Percentiles rank a stretch among this genome's conserved stretches.
These are phyloP conservation scores for Dendroctonus valens DNA, from an alignment of 1,140 invertebrate species.

Conservation along the genomic window DNA sequence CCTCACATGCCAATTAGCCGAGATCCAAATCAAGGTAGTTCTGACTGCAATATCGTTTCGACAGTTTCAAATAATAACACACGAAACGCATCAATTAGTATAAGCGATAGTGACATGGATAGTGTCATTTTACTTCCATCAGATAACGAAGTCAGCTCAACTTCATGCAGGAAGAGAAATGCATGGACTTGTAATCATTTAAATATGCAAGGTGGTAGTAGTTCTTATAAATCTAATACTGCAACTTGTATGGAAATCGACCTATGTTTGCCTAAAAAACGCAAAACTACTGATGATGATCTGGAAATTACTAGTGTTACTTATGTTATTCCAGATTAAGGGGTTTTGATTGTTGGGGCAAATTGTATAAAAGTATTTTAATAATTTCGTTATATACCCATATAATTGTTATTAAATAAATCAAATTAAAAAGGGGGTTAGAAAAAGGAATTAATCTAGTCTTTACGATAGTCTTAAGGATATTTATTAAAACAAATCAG, in stretches of 20 bases:
- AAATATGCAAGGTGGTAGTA: background rate
- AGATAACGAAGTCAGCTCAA: background rate
- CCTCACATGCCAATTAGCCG: too few species aligned
- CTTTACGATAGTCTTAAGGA: background rate
- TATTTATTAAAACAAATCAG: background rate
- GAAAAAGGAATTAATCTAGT: background rate
- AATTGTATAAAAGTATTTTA: background rate
- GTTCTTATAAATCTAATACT: background rate
- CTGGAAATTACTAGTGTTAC: constrained; percentile 8
- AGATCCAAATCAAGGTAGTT: too few species aligned
- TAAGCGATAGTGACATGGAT: background rate
- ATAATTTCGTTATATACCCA: background rate
- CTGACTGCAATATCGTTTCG: too few species aligned
- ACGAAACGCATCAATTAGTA: too few species aligned
- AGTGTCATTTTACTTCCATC: background rate
- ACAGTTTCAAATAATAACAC: too few species aligned
- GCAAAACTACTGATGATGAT: constrained; percentile 7
- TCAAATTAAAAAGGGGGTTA: background rate
- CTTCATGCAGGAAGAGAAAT: background rate
- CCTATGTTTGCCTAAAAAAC: background rate
- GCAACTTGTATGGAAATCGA: background rate
- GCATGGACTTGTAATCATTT: background rate
- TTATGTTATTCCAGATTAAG: constrained; percentile 10
- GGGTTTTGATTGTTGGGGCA: background rate
- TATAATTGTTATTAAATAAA: background rate